phyloP scores from a whole-genome alignment of 2,113 vertebrate species.

The Mastomys coucha region DNA sequence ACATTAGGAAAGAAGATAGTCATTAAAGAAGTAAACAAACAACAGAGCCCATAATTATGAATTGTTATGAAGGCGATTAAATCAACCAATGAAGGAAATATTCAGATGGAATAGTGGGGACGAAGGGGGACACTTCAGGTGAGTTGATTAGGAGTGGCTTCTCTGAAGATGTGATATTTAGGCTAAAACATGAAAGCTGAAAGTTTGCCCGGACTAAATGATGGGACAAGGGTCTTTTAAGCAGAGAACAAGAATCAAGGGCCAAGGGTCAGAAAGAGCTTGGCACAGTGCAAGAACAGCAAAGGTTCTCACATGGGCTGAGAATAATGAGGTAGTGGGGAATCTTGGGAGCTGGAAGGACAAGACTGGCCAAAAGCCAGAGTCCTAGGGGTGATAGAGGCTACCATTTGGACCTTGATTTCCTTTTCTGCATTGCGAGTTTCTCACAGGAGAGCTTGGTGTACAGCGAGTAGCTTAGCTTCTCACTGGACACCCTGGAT shows the following conservation, averaged over 20 bases:
- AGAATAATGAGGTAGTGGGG: background rate
- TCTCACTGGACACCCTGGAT: background rate
- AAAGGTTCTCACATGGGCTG: background rate
- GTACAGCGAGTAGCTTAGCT: background rate
- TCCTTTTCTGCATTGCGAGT: background rate
- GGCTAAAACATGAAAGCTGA: background rate
- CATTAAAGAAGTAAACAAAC: slow-evolving; percentile 50
- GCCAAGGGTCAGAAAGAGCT: background rate
- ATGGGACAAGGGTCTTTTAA: background rate
- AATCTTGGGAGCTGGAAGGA: background rate
- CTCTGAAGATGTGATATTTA: slow-evolving; percentile 26
- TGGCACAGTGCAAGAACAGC: background rate
- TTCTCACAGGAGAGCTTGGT: background rate
- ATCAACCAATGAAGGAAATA: slow-evolving; percentile 30
- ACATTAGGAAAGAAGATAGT: slow-evolving; percentile 26
- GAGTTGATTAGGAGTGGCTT: slow-evolving; percentile 31
- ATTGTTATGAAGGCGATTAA: slow-evolving; percentile 36
- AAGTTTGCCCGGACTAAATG: background rate
- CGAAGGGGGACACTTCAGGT: background rate
- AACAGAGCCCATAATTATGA: background rate
- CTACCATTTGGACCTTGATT: too few species aligned
- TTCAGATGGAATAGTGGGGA: background rate
- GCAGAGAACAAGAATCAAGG: background rate
- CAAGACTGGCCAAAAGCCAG: background rate
- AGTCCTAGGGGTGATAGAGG: background rate